Evolutionary conservation across 2,797 vertebrate species (phyloP), one percentile per base, ranked within the genome.

Genomic region (Rhincodon typus): DNA sequence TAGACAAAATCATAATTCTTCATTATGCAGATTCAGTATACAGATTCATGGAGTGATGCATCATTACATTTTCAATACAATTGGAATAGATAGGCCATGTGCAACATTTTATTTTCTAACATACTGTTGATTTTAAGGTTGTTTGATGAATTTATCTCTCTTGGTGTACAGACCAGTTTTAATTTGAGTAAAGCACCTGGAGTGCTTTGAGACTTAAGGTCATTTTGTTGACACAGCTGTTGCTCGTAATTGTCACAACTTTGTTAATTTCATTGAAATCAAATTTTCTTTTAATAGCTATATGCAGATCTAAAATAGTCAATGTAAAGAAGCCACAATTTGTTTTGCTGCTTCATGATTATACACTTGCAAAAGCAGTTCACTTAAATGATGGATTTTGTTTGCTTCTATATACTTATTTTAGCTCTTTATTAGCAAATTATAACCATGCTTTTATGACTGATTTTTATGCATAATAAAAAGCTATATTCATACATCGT

Each of bases 111-210:
- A 97, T 96, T 95, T 97, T 97, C 96, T 95, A 96, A 79, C 97
- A 97, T 96, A 70, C 96, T 91, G 97, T 97, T 96, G 96, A 96
- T 96, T 96, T 96, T 96, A 96, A 96, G 94, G 96, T 96, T 97
- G 97, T 97, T 97, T 96, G 96, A 96, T 97, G 97, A 96, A 95
- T 95, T 96, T 96, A 30, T 88, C 97, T 97, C 96, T 97, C 96
- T 86, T 95, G 93, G 95, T 96, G 94, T 97, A 97, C 96, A 96
- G 96, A 96, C 97, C 97, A 90, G 95, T 96, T 96, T 95, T 93
- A 96, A 96, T 96, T 96, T 95, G 97, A 95, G 57, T 94, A 94
- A 97, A 97, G 98, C 98, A 98, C 98, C 97, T 97, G 97, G 97
- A 96, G 97, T 98, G 98, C 98, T 97, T 95, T 96, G 97, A 96